Conservation (phyloP, 2,797 vertebrate species). For the Fistularia commersonii region DNA sequence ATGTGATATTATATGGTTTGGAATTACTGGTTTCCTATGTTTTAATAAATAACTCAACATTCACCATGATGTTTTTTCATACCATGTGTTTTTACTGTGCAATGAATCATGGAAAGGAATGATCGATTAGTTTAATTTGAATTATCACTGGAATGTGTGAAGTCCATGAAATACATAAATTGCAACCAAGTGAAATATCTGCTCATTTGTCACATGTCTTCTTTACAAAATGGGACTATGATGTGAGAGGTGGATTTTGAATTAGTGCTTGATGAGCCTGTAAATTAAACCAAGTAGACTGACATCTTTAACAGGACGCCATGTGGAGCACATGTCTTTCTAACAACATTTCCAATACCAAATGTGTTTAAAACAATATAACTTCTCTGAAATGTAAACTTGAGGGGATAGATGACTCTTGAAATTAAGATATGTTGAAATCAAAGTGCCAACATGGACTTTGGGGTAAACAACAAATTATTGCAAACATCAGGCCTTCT, state of each 20-base stretch:
- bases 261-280: slow-evolving; percentile 33
- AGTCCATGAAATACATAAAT: slow-evolving; percentile 28
- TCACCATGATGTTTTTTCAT: slow-evolving; percentile 16
- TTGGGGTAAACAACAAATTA: slow-evolving; percentile 42
- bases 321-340: slow-evolving; percentile 44
- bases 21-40: slow-evolving; percentile 26
- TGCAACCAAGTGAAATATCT: slow-evolving; percentile 36
- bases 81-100: slow-evolving; percentile 13
- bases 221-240: slow-evolving; percentile 28
- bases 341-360: slow-evolving; percentile 16
- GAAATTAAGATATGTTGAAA: slow-evolving; percentile 68
- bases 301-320: slow-evolving; percentile 50
- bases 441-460: slow-evolving; percentile 61
- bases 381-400: slow-evolving; percentile 64
- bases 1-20: slow-evolving; percentile 21
- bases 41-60: slow-evolving; percentile 40
- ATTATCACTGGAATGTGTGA: slow-evolving; percentile 25
- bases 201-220: slow-evolving; percentile 20
- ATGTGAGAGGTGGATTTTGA: slow-evolving; percentile 35
- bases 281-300: slow-evolving; percentile 37
- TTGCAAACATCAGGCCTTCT: slow-evolving; percentile 55
- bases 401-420: slow-evolving; percentile 56
- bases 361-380: slow-evolving; percentile 55
- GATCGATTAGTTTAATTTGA: slow-evolving; percentile 40
- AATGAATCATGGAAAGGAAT: slow-evolving; percentile 29